These are phyloP conservation scores for Argynnis bischoffii DNA, from an alignment of 2,888 invertebrate species.

Conservation along the genomic window DNA sequence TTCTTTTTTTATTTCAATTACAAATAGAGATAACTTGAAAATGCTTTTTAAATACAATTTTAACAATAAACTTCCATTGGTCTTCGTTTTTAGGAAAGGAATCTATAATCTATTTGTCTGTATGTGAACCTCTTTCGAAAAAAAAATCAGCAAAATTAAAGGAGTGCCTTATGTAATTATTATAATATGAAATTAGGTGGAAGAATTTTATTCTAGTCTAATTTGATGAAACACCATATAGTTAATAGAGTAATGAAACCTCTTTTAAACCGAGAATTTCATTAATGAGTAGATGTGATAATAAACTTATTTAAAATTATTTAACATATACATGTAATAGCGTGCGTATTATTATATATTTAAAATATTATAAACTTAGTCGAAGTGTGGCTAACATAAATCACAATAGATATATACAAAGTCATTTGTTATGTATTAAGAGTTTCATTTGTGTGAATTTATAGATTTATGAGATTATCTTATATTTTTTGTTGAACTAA, in stretches of 20 bases:
- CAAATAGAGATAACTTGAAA: conserved; percentile 6
- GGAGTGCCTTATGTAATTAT: conserved; percentile 83
- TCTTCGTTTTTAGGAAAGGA: conserved; percentile 70
- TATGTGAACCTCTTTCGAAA: conserved; percentile 71
- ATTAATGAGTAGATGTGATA: conserved; percentile 68
- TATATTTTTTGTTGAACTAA: conserved; percentile 32
- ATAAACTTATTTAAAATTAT: conserved; percentile 66
- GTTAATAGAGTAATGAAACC: conserved; percentile 73
- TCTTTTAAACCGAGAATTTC: conserved; percentile 71
- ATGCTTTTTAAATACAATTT: conserved; percentile 15
- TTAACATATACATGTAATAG: conserved; percentile 47
- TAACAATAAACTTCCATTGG: conserved; percentile 64
- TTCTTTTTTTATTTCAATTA: conserved; percentile 6
- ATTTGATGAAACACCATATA: conserved; percentile 81
- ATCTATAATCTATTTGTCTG: conserved; percentile 55
- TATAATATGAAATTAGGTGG: conserved; percentile 80
- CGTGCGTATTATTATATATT: conserved; percentile 42
- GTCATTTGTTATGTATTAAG: conserved; percentile 48
- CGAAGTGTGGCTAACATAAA: conserved; percentile 56
- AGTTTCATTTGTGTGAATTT: conserved; percentile 44
- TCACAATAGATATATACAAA: conserved; percentile 47
- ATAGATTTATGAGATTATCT: conserved; percentile 38
- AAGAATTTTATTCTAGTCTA: conserved; percentile 81
- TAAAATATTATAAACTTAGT: conserved; percentile 48
- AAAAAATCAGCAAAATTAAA: conserved; percentile 77